A percentile compares a stretch with the other conserved stretches of the same genome.
These are phyloP conservation scores for Nephrotoma appendiculata DNA, from an alignment of 2,888 invertebrate species.

Conservation along the genomic window DNA sequence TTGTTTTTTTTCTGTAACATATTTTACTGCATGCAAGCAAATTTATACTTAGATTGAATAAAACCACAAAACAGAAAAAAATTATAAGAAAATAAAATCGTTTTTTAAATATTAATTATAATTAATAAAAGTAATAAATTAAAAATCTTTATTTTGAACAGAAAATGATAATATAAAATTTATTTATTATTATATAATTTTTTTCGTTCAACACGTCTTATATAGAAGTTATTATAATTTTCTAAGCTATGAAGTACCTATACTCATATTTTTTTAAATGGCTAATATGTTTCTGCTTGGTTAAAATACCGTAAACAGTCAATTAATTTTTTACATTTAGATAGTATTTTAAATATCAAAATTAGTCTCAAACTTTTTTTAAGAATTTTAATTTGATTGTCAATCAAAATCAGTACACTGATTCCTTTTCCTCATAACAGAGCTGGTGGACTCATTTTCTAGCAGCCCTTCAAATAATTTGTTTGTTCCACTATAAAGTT, in stretches of 20 bases:
- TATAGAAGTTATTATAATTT: not conserved
- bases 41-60: not conserved
- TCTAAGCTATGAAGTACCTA: not conserved
- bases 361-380: no score
- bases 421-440: no score
- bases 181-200: not conserved
- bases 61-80: not conserved
- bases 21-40: not conserved
- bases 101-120: not conserved
- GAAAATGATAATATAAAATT: not conserved
- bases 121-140: not conserved
- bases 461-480: no score
- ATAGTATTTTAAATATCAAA: no score
- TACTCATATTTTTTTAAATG: not conserved
- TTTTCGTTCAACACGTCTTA: not conserved
- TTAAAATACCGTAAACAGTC: not conserved
- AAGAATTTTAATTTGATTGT: no score
- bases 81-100: not conserved
- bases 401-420: no score
- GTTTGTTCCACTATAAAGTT: no score
- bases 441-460: no score
- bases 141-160: not conserved
- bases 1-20: not conserved
- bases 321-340: not conserved
- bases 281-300: not conserved